Percentiles rank a stretch among this genome's conserved stretches.
These are phyloP conservation scores for Nebria ingens DNA, from an alignment of 1,140 invertebrate species.

Conservation along the genomic window DNA sequence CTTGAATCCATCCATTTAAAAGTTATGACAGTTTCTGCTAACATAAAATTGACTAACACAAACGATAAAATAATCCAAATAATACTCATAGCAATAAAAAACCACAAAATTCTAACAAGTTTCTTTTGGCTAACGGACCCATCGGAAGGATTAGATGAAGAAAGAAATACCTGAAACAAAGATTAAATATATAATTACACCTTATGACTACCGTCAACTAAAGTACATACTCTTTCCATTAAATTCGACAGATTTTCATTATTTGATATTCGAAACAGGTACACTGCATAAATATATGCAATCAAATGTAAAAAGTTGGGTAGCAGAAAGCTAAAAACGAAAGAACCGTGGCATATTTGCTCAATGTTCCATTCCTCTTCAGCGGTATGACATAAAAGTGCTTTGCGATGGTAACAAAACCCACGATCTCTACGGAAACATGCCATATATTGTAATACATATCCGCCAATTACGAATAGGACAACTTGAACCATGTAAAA, in stretches of 20 bases:
- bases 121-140: constrained; percentile 51
- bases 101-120: constrained; percentile 56
- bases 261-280: constrained; percentile 69
- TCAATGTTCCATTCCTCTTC: constrained; percentile 38
- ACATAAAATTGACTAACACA: constrained; percentile 53
- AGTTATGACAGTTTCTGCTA: constrained; percentile 46
- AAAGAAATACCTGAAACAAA: constrained; percentile 44
- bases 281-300: constrained; percentile 66
- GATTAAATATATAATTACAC: neutral
- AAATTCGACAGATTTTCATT: constrained; percentile 80
- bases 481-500: constrained; percentile 57
- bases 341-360: constrained; percentile 53
- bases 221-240: constrained; percentile 67
- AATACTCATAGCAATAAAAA: constrained; percentile 54
- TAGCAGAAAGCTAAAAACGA: constrained; percentile 65
- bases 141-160: constrained; percentile 53
- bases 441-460: constrained; percentile 63
- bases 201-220: neutral
- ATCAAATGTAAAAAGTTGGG: constrained; percentile 66
- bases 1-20: constrained; percentile 51
- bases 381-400: neutral
- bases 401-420: constrained; percentile 50
- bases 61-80: constrained; percentile 57
- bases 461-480: constrained; percentile 54
- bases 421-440: constrained; percentile 66